Conservation (phyloP, 2,888 invertebrate genomes). For the Cantharis rustica region DNA sequence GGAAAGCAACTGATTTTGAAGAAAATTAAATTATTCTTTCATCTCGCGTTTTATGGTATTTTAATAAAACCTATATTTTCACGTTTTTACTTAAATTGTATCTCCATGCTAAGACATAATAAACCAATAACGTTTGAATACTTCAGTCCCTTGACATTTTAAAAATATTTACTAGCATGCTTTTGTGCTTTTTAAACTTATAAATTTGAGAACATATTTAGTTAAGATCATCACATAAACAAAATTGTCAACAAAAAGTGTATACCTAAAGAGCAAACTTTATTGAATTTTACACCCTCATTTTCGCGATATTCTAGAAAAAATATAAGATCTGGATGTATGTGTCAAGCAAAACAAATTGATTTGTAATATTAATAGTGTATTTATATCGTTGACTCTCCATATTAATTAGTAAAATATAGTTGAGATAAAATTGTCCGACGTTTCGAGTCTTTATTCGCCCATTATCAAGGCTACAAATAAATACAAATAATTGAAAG, state of each 20-base stretch:
- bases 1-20: not conserved
- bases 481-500: no score
- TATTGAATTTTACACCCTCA: not conserved
- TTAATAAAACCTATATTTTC: constrained; percentile 36
- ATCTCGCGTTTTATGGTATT: constrained; percentile 33
- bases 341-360: no score
- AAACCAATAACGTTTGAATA: constrained; percentile 31
- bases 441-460: no score
- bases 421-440: no score
- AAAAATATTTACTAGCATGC: constrained; percentile 21
- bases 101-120: constrained; percentile 27
- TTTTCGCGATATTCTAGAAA: not conserved
- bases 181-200: constrained; percentile 30
- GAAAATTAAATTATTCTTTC: constrained; percentile 35
- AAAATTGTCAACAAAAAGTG: not conserved
- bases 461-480: no score
- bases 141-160: constrained; percentile 23
- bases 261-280: not conserved
- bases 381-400: no score
- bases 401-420: no score
- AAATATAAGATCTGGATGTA: not conserved
- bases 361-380: no score
- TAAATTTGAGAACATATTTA: constrained; percentile 10
- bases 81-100: constrained; percentile 36
- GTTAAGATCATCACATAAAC: not conserved